Evolutionary conservation across 1,140 invertebrate species (phyloP).

Genomic region (Hermetia illucens): DNA sequence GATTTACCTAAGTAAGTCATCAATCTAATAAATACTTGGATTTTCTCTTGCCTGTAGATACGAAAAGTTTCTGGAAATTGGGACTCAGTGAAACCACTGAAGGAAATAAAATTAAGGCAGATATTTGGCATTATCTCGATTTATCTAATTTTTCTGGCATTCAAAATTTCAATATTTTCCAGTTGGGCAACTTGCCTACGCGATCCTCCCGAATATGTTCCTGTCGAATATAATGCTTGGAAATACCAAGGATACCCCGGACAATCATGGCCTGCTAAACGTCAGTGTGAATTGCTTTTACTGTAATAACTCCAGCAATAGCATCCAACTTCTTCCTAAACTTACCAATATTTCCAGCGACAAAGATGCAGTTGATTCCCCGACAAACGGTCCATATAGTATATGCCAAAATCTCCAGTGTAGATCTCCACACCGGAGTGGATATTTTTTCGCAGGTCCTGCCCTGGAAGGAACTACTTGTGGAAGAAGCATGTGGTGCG

Average conservation of each 20-base stretch:
- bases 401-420: slow-evolving; percentile 56
- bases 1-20: slow-evolving; percentile 24
- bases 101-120: not conserved
- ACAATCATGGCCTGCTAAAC: slow-evolving; percentile 47
- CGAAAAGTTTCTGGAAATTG: too few relatives aligned
- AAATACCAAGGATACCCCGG: slow-evolving; percentile 48
- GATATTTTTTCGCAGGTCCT: slow-evolving; percentile 60
- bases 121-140: not conserved
- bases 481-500: slow-evolving; percentile 38
- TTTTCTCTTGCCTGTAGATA: too few relatives aligned
- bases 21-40: too few relatives aligned
- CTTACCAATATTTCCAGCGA: too few relatives aligned
- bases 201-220: slow-evolving; percentile 32
- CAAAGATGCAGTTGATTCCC: slow-evolving; percentile 37
- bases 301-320: not conserved
- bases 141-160: not conserved
- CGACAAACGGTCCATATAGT: slow-evolving; percentile 18
- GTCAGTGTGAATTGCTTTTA: slow-evolving; percentile 47
- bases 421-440: slow-evolving; percentile 51
- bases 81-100: too few relatives aligned
- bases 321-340: too few relatives aligned
- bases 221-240: slow-evolving; percentile 36
- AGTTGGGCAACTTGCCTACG: slow-evolving; percentile 47
- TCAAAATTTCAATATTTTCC: slow-evolving; percentile 7
- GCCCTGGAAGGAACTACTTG: slow-evolving; percentile 65